Conservation (phyloP, 2,113 vertebrate genomes). For the Rousettus leschenaultii region DNA sequence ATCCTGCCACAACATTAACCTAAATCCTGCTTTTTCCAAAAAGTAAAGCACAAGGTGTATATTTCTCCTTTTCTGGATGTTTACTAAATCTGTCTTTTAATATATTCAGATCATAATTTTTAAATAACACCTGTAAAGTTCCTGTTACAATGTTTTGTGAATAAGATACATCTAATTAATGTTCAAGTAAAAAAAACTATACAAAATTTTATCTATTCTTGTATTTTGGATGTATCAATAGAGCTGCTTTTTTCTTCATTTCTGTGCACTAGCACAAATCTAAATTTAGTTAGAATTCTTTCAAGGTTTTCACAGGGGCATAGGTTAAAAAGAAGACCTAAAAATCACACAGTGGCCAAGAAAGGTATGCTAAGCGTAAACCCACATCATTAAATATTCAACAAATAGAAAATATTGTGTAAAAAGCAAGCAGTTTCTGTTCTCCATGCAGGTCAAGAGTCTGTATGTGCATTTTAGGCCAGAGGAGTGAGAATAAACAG, state of each 20-base stretch:
- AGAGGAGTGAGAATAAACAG: background rate
- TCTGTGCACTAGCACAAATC: background rate
- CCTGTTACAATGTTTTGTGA: background rate
- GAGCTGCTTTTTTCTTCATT: background rate
- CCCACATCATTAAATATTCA: background rate
- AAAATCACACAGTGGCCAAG: background rate
- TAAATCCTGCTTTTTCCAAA: background rate
- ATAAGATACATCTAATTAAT: background rate
- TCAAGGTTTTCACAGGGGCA: background rate
- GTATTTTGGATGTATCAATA: background rate
- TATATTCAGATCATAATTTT: background rate
- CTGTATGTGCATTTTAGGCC: background rate
- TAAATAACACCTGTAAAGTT: background rate
- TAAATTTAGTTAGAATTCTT: background rate
- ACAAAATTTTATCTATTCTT: background rate
- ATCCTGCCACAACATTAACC: conserved; percentile 16
- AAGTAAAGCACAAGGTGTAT: background rate
- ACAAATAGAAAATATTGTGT: background rate
- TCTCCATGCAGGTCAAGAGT: background rate
- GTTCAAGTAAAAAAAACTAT: background rate
- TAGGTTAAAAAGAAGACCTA: background rate
- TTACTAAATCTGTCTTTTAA: background rate
- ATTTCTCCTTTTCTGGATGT: background rate
- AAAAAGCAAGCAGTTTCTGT: background rate
- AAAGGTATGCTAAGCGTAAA: background rate